phyloP scores from a whole-genome alignment of 2,888 invertebrate species.

The Eudasyphora cyanicolor region DNA sequence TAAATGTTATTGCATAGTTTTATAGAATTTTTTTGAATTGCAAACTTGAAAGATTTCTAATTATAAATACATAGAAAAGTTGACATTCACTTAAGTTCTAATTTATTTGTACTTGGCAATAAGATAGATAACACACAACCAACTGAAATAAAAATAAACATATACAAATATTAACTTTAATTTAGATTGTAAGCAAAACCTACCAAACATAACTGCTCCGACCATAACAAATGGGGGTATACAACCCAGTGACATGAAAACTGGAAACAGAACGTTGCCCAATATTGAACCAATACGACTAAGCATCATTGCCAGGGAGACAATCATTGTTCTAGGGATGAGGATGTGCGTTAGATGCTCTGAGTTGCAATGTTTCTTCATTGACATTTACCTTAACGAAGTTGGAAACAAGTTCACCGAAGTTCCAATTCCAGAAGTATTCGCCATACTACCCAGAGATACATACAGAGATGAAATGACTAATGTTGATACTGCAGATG shows the following conservation, averaged over 20 bases:
- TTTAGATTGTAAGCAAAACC: conserved; percentile 63
- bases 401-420: conserved; percentile 69
- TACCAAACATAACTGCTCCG: conserved; percentile 83
- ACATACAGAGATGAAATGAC: conserved; percentile 81
- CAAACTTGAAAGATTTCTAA: too few species aligned
- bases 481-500: conserved; percentile 80
- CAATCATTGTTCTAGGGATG: conserved; percentile 85
- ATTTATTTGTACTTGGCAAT: conserved; percentile 63
- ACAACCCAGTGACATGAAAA: conserved; percentile 84
- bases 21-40: too few species aligned
- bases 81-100: conserved; percentile 55
- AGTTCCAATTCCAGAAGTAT: conserved; percentile 65
- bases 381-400: conserved; percentile 67
- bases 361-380: background rate
- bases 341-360: background rate
- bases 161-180: background rate
- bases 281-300: conserved; percentile 85
- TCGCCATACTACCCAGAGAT: conserved; percentile 66
- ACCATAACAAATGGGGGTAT: conserved; percentile 86
- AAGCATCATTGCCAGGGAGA: conserved; percentile 85
- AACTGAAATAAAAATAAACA: conserved; percentile 53
- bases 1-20: too few species aligned
- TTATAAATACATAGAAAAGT: too few species aligned
- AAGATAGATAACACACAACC: conserved; percentile 59
- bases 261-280: conserved; percentile 86